Evolutionary conservation across 2,113 vertebrate species (phyloP).

Genomic region (Oophaga pumilio): DNA sequence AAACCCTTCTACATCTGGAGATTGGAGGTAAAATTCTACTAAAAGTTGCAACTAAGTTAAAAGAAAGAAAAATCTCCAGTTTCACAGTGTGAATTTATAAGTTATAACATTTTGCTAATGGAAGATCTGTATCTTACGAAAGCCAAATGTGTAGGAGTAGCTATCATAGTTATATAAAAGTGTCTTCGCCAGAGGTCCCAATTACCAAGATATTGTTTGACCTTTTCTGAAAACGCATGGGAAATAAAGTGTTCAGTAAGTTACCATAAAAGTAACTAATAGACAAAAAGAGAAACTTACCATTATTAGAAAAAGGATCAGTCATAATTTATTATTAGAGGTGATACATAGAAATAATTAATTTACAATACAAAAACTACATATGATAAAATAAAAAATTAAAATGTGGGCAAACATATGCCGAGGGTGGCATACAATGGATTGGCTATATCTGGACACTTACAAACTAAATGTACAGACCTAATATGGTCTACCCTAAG

Average conservation of each 20-base stretch:
- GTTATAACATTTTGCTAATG: slow-evolving; percentile 11
- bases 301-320: neutral
- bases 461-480: too few species aligned
- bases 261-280: neutral
- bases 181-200: neutral
- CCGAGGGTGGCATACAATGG: too few species aligned
- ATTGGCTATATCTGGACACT: too few species aligned
- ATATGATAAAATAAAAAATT: too few species aligned
- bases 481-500: too few species aligned
- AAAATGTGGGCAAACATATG: too few species aligned
- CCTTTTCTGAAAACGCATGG: slow-evolving; percentile 18
- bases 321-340: neutral
- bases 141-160: slow-evolving; percentile 20
- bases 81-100: neutral
- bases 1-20: neutral
- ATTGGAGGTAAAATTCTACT: neutral
- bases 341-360: too few species aligned
- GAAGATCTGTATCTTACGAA: slow-evolving; percentile 1
- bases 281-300: neutral
- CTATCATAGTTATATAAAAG: slow-evolving; percentile 34
- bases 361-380: too few species aligned
- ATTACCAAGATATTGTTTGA: slow-evolving; percentile 24
- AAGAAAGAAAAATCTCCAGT: neutral
- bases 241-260: slow-evolving; percentile 10
- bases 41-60: neutral